These are phyloP conservation scores for Zophobas atratus DNA, from an alignment of 1,140 invertebrate genomes.

Conservation along the genomic window DNA sequence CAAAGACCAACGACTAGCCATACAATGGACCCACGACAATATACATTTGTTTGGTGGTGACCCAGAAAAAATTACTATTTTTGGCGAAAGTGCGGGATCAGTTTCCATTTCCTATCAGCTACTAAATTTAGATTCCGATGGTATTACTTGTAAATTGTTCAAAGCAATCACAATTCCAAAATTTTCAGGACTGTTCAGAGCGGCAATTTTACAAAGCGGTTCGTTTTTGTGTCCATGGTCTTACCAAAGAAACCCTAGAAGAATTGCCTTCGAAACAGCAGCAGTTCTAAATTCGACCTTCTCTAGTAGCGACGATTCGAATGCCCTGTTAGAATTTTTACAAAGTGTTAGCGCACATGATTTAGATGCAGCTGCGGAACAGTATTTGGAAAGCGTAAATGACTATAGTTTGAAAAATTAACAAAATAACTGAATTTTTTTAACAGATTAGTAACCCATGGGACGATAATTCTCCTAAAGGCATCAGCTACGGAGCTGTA, in stretches of 20 bases:
- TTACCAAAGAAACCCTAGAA: not conserved
- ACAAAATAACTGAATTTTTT: no score
- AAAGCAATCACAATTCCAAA: not conserved
- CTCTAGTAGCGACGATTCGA: not conserved
- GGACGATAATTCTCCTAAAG: no score
- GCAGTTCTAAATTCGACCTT: constrained; percentile 12
- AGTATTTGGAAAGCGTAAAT: not conserved
- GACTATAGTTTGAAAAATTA: no score
- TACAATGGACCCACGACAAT: constrained; percentile 70
- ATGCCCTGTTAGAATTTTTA: constrained; percentile 15
- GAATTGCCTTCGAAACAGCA: constrained; percentile 7
- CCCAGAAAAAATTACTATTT: constrained; percentile 30
- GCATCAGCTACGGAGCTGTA: no score
- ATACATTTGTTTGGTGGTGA: constrained; percentile 23
- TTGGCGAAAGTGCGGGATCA: constrained; percentile 14
- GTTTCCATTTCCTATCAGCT: constrained; percentile 18
- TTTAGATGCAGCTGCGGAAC: constrained; percentile 19
- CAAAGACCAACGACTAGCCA: constrained; percentile 54
- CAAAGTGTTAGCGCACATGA: constrained; percentile 19
- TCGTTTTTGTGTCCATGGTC: constrained; percentile 14
- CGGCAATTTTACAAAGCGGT: constrained; percentile 35
- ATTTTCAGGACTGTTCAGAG: constrained; percentile 13
- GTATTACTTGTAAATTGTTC: not conserved
- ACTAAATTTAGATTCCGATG: not conserved
- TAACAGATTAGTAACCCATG: no score